Evolutionary conservation across 1,140 invertebrate species (phyloP), one percentile per base, ranked within the genome.

Genomic region (Penaeus vannamei): DNA sequence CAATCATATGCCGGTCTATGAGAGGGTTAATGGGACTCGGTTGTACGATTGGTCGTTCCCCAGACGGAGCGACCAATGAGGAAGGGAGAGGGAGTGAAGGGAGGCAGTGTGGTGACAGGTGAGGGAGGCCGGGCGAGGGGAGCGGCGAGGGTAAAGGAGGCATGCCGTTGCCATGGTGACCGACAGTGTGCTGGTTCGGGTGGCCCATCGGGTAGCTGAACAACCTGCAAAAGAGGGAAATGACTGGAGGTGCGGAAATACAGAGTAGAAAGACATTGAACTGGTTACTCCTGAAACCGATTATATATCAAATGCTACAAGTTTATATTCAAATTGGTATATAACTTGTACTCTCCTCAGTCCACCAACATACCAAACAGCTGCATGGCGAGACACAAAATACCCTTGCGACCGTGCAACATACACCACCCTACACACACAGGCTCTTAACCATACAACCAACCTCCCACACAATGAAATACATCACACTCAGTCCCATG

Each of bases 121-220:
- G 86, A 60, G 80, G 64, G 26, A 88, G 66, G 53, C 23, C 32
- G 46, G 83, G 86, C 7, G 84, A 23, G 82, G 86, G 69, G 8
- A 77, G 72, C 62, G 72, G 84, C 62, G 87, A 86, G 59, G 87
- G 79, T 22, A 80, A 59, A 32, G 83, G 66, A 42, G 84, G 79
- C 53, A 89, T 42, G 60, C 60, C 32, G 76, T 84, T 85, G 29
- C 87, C 29, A 69, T 85, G 77, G 84, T 87, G 85, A 87, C 81
- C 87, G 17, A 91, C 88, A 42, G 90, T 91, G 87, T 91, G 90
- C 62, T 91, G 90, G 82, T 91, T 91, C 19, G 90, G 90, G 82
- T 91, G 90, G 10, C 87, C 87, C 80, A 90, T 36, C 10, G 87
- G 66, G 59, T 89, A 87, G 87, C 89, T 91, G 87, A 91, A 91